A percentile compares a stretch with the other conserved stretches of the same genome.
Evolutionary conservation across 2,797 vertebrate species (phyloP).

Genomic region (Serranus cabrilla): DNA sequence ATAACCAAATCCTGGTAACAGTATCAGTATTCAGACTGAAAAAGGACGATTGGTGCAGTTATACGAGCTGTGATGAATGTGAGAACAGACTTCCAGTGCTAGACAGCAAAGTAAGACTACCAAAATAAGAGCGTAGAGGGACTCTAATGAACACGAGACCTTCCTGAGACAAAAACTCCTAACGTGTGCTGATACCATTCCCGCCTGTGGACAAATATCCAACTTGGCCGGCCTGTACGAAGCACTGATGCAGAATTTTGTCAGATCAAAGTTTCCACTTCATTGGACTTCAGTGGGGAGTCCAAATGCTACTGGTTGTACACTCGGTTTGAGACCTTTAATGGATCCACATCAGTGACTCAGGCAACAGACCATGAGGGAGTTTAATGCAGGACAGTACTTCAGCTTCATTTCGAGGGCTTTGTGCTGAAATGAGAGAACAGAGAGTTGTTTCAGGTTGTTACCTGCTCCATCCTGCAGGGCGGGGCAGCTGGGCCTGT

Average conservation of each 20-base stretch:
- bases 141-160: background rate
- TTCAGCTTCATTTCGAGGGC: slow-evolving; percentile 8
- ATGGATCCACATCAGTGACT: slow-evolving; percentile 45
- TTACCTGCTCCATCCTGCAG: slow-evolving; percentile 88
- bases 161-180: background rate
- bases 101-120: background rate
- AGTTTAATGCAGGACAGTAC: slow-evolving; percentile 19
- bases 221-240: slow-evolving; percentile 15
- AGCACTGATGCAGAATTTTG: slow-evolving; percentile 51
- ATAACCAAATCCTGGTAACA: too few relatives aligned
- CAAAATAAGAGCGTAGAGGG: too few relatives aligned
- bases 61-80: background rate
- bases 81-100: background rate
- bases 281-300: slow-evolving; percentile 42
- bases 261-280: slow-evolving; percentile 62
- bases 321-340: slow-evolving; percentile 64
- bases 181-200: background rate
- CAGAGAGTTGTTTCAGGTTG: background rate
- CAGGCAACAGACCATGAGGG: slow-evolving; percentile 40
- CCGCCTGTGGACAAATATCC: slow-evolving; percentile 18
- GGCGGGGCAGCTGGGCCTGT: slow-evolving; percentile 78
- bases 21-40: too few relatives aligned
- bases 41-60: too few relatives aligned
- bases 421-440: slow-evolving; percentile 1
- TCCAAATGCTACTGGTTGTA: slow-evolving; percentile 31